phyloP scores from a whole-genome alignment of 2,888 invertebrate genomes.

The Dryobota labecula region DNA sequence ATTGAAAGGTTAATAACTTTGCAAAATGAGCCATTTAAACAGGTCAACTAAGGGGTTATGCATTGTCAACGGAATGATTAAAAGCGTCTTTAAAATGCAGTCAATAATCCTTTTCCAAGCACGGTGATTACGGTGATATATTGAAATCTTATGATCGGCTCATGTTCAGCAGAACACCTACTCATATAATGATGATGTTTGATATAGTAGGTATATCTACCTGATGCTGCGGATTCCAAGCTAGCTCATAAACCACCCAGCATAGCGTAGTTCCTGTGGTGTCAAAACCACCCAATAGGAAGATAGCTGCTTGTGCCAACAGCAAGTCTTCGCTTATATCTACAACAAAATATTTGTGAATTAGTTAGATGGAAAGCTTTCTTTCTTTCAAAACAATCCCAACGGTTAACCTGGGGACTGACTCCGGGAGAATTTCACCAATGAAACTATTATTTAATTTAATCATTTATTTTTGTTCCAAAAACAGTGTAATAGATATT shows the following conservation, averaged over 20 bases:
- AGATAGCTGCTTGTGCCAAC: constrained; percentile 74
- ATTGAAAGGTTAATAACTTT: neutral
- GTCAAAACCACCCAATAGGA: constrained; percentile 78
- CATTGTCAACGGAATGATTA: neutral
- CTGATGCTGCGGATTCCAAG: constrained; percentile 71
- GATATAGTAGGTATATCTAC: constrained; percentile 54
- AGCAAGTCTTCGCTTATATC: constrained; percentile 73
- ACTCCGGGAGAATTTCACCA: too few relatives aligned
- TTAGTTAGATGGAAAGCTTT: neutral
- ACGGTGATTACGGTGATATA: neutral
- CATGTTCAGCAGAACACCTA: neutral
- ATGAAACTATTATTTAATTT: too few relatives aligned
- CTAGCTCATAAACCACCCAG: constrained; percentile 71
- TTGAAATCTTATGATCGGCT: neutral
- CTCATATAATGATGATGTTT: neutral
- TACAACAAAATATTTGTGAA: constrained; percentile 37
- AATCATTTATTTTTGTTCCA: too few relatives aligned
- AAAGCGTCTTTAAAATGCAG: neutral
- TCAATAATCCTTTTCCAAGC: neutral
- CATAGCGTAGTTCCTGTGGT: constrained; percentile 67
- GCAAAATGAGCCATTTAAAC: too few relatives aligned
- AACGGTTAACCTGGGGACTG: neutral
- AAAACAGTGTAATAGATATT: too few relatives aligned
- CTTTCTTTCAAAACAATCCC: neutral
- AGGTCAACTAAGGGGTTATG: neutral